Percentiles rank a stretch among this genome's conserved stretches.
Evolutionary conservation across 2,888 invertebrate species (phyloP).

Genomic region (Hyppa rectilinea): DNA sequence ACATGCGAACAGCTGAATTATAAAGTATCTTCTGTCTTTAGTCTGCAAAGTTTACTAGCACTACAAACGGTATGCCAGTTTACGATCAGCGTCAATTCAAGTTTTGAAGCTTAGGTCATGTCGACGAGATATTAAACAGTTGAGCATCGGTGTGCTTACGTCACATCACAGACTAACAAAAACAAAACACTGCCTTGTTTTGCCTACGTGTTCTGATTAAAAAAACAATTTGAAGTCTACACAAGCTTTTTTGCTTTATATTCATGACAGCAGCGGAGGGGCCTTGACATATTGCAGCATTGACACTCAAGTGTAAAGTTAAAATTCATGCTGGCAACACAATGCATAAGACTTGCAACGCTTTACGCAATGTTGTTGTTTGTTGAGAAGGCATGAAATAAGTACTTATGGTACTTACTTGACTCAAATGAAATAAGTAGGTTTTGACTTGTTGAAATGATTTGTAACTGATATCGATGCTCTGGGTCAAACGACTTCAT

Average conservation of each 20-base stretch:
- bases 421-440: background rate
- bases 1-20: background rate
- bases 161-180: conserved; percentile 16
- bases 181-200: conserved; percentile 33
- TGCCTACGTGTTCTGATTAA: conserved; percentile 21
- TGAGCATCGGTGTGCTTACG: conserved; percentile 19
- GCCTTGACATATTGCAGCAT: conserved; percentile 65
- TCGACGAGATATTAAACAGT: conserved; percentile 10
- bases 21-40: background rate
- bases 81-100: background rate
- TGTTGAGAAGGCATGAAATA: conserved; percentile 12
- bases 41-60: background rate
- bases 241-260: conserved; percentile 48
- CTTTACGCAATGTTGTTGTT: conserved; percentile 36
- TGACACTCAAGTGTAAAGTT: conserved; percentile 61
- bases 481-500: background rate
- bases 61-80: background rate
- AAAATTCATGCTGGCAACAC: conserved; percentile 50
- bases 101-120: background rate
- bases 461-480: background rate
- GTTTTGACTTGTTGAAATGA: background rate
- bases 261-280: conserved; percentile 26
- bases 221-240: conserved; percentile 13
- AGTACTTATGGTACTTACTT: background rate
- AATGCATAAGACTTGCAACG: conserved; percentile 36